phyloP scores from a whole-genome alignment of 2,113 vertebrate species.

The Pimephales promelas region DNA sequence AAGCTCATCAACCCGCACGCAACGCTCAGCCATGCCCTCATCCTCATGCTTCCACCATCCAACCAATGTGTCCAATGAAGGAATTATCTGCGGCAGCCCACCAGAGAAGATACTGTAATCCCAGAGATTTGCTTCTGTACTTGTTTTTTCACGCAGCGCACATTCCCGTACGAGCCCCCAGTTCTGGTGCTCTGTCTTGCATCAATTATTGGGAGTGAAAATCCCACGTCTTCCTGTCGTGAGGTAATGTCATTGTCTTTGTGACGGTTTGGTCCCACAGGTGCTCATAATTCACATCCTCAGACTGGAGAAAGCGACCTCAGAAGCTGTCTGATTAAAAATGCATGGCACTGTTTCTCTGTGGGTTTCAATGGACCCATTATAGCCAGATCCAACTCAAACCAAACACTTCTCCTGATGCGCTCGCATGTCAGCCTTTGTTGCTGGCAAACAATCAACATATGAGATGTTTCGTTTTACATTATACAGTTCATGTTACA shows the following conservation, averaged over 20 bases:
- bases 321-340: constrained; percentile 39
- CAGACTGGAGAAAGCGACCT: constrained; percentile 21
- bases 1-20: constrained; percentile 68
- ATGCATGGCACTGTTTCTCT: constrained; percentile 30
- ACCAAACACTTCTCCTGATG: constrained; percentile 22
- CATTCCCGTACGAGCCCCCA: constrained; percentile 3
- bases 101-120: background rate
- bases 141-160: too few relatives aligned
- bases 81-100: background rate
- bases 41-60: constrained; percentile 47
- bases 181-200: background rate
- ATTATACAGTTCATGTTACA: background rate
- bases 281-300: constrained; percentile 13
- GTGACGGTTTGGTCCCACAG: background rate
- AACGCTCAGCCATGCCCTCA: constrained; percentile 64
- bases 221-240: constrained; percentile 2
- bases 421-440: background rate
- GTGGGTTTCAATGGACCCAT: constrained; percentile 48
- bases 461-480: background rate
- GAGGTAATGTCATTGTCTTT: constrained; percentile 18
- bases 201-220: background rate
- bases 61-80: background rate
- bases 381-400: constrained; percentile 45
- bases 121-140: background rate
- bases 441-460: background rate